Evolutionary conservation across 2,797 vertebrate genomes (phyloP).

Genomic region (Clarias pachynema): DNA sequence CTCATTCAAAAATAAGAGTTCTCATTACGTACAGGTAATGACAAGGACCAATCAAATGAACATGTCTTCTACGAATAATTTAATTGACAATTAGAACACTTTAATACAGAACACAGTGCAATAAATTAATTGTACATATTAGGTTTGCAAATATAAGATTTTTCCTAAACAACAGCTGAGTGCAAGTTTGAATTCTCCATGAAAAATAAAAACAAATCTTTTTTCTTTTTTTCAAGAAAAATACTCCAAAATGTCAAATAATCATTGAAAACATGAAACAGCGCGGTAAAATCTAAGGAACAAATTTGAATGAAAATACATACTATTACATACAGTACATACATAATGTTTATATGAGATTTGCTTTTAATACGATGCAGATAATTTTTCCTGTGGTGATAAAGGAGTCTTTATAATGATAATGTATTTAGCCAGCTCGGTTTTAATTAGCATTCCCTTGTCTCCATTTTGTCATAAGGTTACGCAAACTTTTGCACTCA

Average conservation of each 20-base stretch:
- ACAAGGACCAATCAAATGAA: conserved; percentile 2
- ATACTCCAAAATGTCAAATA: background rate
- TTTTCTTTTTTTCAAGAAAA: too few relatives aligned
- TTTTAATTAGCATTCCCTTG: background rate
- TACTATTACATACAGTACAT: background rate
- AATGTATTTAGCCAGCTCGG: too few relatives aligned
- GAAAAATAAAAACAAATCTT: too few relatives aligned
- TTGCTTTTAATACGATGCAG: background rate
- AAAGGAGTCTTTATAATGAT: background rate
- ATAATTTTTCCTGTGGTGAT: background rate
- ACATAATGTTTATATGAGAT: too few relatives aligned
- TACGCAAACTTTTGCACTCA: background rate
- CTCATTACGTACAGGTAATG: background rate
- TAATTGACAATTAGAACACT: background rate
- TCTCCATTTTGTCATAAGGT: background rate
- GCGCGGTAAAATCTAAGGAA: too few relatives aligned
- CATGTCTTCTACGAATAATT: conserved; percentile 1
- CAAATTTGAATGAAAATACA: background rate
- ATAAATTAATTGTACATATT: background rate
- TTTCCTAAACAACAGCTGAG: background rate
- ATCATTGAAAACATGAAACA: background rate
- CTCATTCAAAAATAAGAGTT: background rate
- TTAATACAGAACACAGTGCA: background rate
- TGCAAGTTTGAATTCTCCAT: too few relatives aligned
- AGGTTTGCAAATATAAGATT: background rate